Evolutionary conservation across 1,140 invertebrate species (phyloP).

Genomic region (Oncopodura yosiiana): DNA sequence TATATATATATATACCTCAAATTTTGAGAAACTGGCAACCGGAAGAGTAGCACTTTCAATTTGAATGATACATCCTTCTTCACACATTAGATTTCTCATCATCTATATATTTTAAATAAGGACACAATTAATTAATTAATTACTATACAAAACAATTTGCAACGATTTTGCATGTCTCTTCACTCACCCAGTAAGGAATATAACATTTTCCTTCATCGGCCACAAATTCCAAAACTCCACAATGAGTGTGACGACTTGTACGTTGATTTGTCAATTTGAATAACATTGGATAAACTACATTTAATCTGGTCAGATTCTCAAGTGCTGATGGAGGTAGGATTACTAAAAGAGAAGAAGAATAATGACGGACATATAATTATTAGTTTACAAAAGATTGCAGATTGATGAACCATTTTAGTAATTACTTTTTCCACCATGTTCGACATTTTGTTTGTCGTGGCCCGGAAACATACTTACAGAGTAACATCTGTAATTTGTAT

Average conservation of each 20-base stretch:
- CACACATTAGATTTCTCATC: slow-evolving; percentile 54
- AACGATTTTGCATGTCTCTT: no score
- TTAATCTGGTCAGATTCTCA: slow-evolving; percentile 79
- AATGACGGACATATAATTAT: no score
- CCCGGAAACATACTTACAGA: not conserved
- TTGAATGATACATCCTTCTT: slow-evolving; percentile 50
- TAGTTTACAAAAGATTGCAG: no score
- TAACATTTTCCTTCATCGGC: slow-evolving; percentile 97
- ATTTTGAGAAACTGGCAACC: slow-evolving; percentile 55
- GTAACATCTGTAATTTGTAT: no score
- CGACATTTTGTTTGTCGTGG: not conserved
- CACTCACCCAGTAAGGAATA: slow-evolving; percentile 95
- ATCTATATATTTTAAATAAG: slow-evolving; percentile 44
- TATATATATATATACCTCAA: no score
- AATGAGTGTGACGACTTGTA: slow-evolving; percentile 78
- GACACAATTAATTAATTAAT: no score
- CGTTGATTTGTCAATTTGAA: slow-evolving; percentile 89
- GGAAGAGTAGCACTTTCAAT: slow-evolving; percentile 51
- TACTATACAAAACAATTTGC: no score
- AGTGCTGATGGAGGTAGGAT: slow-evolving; percentile 60
- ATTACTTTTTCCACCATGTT: no score
- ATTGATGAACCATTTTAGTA: no score
- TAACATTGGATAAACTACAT: slow-evolving; percentile 96
- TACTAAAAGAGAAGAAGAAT: not conserved
- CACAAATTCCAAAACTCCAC: slow-evolving; percentile 96